Evolutionary conservation across 2,888 invertebrate genomes (phyloP).

Genomic region (Herminia tarsipennalis): DNA sequence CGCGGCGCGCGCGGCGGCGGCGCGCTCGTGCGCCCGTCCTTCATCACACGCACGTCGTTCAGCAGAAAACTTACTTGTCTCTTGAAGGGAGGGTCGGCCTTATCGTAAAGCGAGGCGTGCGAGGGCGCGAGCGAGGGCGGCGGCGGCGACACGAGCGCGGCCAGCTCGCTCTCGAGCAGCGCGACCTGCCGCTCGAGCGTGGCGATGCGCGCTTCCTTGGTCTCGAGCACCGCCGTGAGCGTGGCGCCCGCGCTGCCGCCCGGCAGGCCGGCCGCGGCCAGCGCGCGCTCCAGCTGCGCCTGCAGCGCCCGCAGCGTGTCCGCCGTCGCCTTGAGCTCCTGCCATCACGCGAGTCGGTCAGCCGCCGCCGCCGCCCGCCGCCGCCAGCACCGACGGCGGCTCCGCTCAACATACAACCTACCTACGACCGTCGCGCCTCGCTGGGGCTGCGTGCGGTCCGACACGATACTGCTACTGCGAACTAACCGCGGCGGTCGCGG

Average conservation of each 20-base stretch:
- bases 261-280: conserved; percentile 87
- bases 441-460: conserved; percentile 58
- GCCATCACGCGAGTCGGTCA: conserved; percentile 78
- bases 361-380: conserved; percentile 73
- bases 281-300: conserved; percentile 91
- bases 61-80: conserved; percentile 95
- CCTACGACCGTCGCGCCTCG: conserved; percentile 60
- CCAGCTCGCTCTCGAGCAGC: conserved; percentile 92
- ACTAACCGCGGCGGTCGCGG: conserved; percentile 34
- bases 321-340: conserved; percentile 94
- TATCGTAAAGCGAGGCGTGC: conserved; percentile 87
- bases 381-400: conserved; percentile 57
- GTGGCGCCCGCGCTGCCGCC: conserved; percentile 87
- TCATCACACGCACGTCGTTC: conserved; percentile 92
- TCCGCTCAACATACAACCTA: conserved; percentile 61
- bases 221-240: conserved; percentile 92
- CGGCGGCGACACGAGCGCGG: conserved; percentile 79
- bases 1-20: conserved; percentile 60
- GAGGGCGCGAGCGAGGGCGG: conserved; percentile 82
- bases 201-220: conserved; percentile 94
- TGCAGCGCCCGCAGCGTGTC: conserved; percentile 93
- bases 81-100: conserved; percentile 89
- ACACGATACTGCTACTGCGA: conserved; percentile 41
- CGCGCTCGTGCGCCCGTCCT: conserved; percentile 87
- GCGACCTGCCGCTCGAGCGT: conserved; percentile 94